A percentile compares a stretch with the other conserved stretches of the same genome.
Conservation (phyloP, 2,888 invertebrate genomes). For the Plagodis pulveraria region DNA sequence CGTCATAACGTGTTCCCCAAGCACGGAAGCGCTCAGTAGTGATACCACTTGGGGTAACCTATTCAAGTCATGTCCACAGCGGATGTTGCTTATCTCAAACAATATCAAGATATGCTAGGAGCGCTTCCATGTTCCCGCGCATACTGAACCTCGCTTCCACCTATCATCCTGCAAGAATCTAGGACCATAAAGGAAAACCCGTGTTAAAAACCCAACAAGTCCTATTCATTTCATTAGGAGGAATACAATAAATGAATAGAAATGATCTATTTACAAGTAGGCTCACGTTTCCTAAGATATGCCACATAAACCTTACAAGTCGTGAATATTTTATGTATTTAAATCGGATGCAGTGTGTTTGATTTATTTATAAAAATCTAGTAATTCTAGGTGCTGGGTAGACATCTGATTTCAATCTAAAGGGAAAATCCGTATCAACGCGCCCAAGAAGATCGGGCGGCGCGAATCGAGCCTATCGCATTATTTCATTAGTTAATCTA, state of each 20-base stretch:
- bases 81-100: no score
- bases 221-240: constrained; percentile 40
- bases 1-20: no score
- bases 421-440: constrained; percentile 8
- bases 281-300: constrained; percentile 55
- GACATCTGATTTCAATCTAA: constrained; percentile 12
- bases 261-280: constrained; percentile 52
- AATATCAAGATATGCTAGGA: no score
- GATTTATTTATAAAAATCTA: constrained; percentile 15
- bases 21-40: no score
- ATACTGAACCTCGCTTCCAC: neutral
- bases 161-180: constrained; percentile 11
- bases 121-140: no score
- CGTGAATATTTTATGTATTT: constrained; percentile 57
- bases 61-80: no score
- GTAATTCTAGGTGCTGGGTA: constrained; percentile 20
- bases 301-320: constrained; percentile 56
- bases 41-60: no score
- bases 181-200: constrained; percentile 34
- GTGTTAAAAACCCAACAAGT: constrained; percentile 24
- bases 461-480: no score
- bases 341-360: constrained; percentile 28
- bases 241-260: constrained; percentile 61
- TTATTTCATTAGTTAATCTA: constrained; percentile 10
- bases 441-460: neutral